A percentile compares a stretch with the other conserved stretches of the same genome.
Conservation (phyloP, 2,797 vertebrate genomes). For the Argyrosomus regius region DNA sequence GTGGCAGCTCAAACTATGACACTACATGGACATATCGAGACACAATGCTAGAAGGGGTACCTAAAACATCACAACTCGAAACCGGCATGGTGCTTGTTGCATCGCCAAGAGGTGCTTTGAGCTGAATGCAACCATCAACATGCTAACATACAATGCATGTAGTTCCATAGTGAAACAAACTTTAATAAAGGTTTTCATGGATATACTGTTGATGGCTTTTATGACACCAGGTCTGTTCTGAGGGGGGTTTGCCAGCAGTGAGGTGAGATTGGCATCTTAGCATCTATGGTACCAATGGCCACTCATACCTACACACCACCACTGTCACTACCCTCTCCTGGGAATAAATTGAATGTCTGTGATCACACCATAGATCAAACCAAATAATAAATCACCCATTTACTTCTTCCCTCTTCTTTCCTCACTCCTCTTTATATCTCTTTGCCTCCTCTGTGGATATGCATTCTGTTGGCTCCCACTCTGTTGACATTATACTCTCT, state of each 20-base stretch:
- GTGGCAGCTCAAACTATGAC: too few relatives aligned
- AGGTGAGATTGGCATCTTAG: constrained; percentile 38
- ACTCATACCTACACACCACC: constrained; percentile 45
- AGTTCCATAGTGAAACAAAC: background rate
- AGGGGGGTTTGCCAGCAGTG: background rate
- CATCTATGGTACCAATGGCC: constrained; percentile 61
- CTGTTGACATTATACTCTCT: constrained; percentile 56
- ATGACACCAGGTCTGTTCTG: background rate
- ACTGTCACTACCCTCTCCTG: constrained; percentile 9
- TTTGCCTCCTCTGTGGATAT: constrained; percentile 61
- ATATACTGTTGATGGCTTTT: background rate
- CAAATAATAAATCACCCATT: constrained; percentile 75
- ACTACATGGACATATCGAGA: too few relatives aligned
- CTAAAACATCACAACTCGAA: too few relatives aligned
- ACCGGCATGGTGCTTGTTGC: too few relatives aligned
- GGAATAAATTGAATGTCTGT: constrained; percentile 74
- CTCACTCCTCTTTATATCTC: constrained; percentile 19
- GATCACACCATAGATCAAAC: constrained; percentile 75
- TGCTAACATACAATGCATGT: too few relatives aligned
- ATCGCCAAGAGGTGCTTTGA: too few relatives aligned
- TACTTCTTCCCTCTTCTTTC: constrained; percentile 19
- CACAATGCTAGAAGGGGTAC: too few relatives aligned
- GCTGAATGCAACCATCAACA: background rate
- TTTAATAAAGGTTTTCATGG: background rate
- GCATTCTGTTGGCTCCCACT: constrained; percentile 53